phyloP scores from a whole-genome alignment of 2,113 vertebrate genomes.

The Centrocercus urophasianus region DNA sequence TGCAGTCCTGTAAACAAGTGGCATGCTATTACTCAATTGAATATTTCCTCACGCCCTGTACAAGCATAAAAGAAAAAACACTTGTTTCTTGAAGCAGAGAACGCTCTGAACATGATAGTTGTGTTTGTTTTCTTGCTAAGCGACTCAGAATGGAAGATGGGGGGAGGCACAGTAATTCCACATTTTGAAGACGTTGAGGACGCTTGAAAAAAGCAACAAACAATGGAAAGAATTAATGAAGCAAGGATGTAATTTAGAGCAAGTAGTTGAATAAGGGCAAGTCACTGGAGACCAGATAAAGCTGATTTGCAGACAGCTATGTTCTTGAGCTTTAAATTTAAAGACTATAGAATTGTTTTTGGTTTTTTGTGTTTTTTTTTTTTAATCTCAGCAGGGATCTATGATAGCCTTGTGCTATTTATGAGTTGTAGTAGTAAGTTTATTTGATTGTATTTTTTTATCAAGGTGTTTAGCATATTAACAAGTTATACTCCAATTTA shows the following conservation, averaged over 20 bases:
- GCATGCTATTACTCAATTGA: constrained; percentile 36
- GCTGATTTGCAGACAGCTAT: not conserved
- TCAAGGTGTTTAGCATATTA: not conserved
- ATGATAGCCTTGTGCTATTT: constrained; percentile 8
- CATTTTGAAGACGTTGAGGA: not conserved
- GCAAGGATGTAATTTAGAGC: constrained; percentile 17
- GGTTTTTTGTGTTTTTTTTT: not conserved
- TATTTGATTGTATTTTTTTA: constrained; percentile 27
- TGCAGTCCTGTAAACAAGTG: constrained; percentile 50
- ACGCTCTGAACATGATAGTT: accelerated
- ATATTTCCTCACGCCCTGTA: constrained; percentile 41
- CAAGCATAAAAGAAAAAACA: not conserved
- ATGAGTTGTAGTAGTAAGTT: not conserved
- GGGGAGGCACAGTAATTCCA: not conserved
- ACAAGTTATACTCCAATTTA: not conserved
- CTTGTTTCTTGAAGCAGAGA: not conserved
- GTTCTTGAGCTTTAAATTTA: constrained; percentile 35
- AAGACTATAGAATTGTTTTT: not conserved
- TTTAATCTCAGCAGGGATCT: not conserved
- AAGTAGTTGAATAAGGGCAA: constrained; percentile 33
- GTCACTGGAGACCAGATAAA: constrained; percentile 34
- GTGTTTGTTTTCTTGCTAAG: not conserved
- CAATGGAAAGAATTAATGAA: constrained; percentile 28
- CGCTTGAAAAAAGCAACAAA: not conserved
- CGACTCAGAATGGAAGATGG: not conserved